phyloP scores from a whole-genome alignment of 2,113 vertebrate genomes.

The Lamprologus sp. region DNA sequence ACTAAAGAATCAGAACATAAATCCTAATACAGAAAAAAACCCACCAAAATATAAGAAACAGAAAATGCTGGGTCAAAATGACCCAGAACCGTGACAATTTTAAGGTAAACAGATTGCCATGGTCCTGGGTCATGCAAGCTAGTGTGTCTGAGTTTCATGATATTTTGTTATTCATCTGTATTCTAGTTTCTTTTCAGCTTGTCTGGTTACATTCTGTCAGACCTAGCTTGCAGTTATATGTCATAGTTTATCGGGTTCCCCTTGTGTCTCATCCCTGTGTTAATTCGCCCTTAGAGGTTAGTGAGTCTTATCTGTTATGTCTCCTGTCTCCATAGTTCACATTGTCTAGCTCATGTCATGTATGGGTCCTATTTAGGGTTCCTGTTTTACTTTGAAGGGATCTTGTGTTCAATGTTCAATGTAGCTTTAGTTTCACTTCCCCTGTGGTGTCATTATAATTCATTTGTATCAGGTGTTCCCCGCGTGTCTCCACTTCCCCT shows the following conservation, averaged over 20 bases:
- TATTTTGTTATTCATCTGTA: background rate
- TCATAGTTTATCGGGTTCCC: background rate
- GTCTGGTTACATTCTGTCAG: background rate
- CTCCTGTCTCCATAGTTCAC: background rate
- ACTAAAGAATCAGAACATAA: background rate
- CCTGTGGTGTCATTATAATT: background rate
- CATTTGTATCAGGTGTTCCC: background rate
- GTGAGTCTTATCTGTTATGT: background rate
- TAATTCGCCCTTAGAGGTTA: background rate
- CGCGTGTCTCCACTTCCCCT: background rate
- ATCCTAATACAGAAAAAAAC: fast-evolving
- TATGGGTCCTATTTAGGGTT: background rate
- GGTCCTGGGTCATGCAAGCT: background rate
- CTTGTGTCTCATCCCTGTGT: background rate
- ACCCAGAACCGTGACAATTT: background rate
- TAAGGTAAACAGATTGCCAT: background rate
- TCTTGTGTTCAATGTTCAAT: background rate
- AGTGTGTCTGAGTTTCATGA: background rate
- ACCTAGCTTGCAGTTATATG: background rate
- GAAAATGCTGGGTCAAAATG: background rate
- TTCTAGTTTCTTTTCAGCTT: background rate
- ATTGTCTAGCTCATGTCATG: background rate
- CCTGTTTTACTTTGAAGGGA: background rate
- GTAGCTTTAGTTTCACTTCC: background rate
- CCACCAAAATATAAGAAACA: background rate